Conservation (phyloP, 2,888 invertebrate genomes). For the Gisinianus flammeolus region DNA sequence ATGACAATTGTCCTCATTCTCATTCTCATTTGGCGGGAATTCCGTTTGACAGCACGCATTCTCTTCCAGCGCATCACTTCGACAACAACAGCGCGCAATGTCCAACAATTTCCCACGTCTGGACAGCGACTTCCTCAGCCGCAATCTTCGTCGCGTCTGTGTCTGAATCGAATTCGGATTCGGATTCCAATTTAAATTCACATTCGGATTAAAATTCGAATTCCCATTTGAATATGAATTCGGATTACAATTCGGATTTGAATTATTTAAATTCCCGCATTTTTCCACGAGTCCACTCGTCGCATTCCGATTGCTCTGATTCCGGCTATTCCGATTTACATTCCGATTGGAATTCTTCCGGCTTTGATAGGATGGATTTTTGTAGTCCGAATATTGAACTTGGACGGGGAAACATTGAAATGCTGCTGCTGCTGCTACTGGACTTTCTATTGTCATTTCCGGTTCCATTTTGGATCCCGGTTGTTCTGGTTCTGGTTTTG, state of each 20-base stretch:
- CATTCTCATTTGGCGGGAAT: too few species aligned
- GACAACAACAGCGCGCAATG: background rate
- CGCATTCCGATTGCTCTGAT: too few species aligned
- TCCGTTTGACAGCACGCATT: background rate
- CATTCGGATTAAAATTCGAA: too few species aligned
- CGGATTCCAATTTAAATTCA: too few species aligned
- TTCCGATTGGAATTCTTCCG: too few species aligned
- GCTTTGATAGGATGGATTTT: too few species aligned
- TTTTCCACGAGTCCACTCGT: too few species aligned
- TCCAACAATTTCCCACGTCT: background rate
- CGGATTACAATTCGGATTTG: too few species aligned
- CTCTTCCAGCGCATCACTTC: background rate
- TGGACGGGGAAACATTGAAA: background rate
- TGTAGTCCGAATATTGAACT: background rate
- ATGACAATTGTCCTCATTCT: too few species aligned
- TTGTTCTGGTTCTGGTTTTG: background rate
- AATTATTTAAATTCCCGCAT: too few species aligned
- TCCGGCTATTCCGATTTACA: too few species aligned
- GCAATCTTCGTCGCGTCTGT: background rate
- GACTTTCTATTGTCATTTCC: background rate
- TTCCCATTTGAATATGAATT: too few species aligned
- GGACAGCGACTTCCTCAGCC: background rate
- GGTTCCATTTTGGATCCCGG: background rate
- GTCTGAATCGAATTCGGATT: background rate
- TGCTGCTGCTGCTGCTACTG: background rate